Conservation (phyloP, 2,113 vertebrate genomes). For the Silurus asotus region DNA sequence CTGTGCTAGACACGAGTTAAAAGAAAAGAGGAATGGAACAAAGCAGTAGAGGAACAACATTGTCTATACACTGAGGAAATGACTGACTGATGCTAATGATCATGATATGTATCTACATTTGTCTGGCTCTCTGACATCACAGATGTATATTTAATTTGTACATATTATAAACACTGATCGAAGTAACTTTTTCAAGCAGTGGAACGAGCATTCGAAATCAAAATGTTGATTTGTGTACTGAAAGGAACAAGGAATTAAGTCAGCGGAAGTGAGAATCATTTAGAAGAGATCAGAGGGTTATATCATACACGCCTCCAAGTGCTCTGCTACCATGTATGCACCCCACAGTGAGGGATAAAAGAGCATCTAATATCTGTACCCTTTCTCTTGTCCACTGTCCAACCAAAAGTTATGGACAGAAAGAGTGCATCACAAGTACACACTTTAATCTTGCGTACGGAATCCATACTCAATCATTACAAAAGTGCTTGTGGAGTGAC, state of each 20-base stretch:
- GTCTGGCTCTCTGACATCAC: slow-evolving; percentile 26
- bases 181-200: not conserved
- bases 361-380: not conserved
- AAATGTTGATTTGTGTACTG: not conserved
- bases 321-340: slow-evolving; percentile 68
- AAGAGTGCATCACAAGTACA: not conserved
- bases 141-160: not conserved
- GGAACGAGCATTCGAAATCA: not conserved
- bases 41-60: slow-evolving; percentile 25
- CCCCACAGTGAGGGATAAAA: slow-evolving; percentile 23
- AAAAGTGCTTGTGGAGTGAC: not conserved
- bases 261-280: slow-evolving; percentile 32
- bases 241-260: not conserved
- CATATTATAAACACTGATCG: not conserved
- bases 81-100: slow-evolving; percentile 26
- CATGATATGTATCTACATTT: not conserved
- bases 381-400: not conserved
- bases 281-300: slow-evolving; percentile 51
- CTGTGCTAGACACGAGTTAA: not conserved
- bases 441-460: not conserved
- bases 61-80: not conserved
- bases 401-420: not conserved
- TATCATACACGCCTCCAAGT: slow-evolving; percentile 61
- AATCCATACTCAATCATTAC: not conserved
- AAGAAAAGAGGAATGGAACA: slow-evolving; percentile 17